Base-by-base conservation (phyloP, 2,888 invertebrate genomes). In the Pomacea canaliculata region DNA sequence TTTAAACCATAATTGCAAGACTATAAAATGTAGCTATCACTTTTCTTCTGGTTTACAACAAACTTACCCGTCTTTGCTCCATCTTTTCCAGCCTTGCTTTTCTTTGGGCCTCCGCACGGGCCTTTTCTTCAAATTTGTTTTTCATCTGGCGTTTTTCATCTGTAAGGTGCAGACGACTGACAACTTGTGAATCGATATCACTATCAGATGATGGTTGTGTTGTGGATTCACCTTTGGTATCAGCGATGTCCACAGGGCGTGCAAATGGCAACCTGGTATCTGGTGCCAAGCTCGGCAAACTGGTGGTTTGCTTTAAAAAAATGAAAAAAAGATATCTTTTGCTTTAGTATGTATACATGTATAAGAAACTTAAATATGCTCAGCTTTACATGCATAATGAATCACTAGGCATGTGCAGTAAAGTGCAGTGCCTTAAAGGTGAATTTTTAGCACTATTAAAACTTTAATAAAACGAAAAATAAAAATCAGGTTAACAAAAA, bases 141-240 rank as follows among this genome's bases (percentile, higher is more conserved):
- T 86, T 87, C 49, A 84, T 81, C 71, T 84, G 83, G 49, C 85
- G 82, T 80, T 89, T 89, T 46, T 85, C 82, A 13, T 87, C 86
- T 76, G 78, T 85, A 80, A 88, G 73, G 71, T 85, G 85, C 56
- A 85, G 77, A 23, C 89, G 83, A 68, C 88, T 88, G 48, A 85
- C 81, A 19, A 89, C 81, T n/a, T 74, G 65, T 1, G 78, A 76
- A 51, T 87, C 86, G 66, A 83, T 80, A 74, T 82, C 84, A 71
- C 75, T 78, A 37, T 79, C 72, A 5, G 76, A 80, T 23, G 48
- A 37, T 37, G 72, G 68, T 60, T 62, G 59, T 49, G 82, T 78
- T 60, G 80, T 73, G 59, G 65, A 49, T n/a, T 12, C 46, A 62
- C 75, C 68, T 16, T 66, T 70, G 51, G 71, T 60, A 51, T 37